Percentiles rank a stretch among this genome's conserved stretches.
Conservation (phyloP, 2,113 vertebrate genomes). For the Shinisaurus crocodilurus region DNA sequence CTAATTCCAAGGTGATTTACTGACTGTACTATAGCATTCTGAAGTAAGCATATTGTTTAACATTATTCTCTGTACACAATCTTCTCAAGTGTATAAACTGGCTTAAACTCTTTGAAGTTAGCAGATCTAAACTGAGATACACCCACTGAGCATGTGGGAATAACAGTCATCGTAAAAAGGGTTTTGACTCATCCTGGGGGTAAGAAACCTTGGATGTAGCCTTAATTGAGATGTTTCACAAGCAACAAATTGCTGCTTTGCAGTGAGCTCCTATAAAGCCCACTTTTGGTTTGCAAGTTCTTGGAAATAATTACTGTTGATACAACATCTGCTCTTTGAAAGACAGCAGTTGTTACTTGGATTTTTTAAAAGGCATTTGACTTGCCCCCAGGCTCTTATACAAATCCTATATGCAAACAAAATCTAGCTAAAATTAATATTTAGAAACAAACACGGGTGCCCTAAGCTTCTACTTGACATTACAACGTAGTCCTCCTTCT, state of each 20-base stretch:
- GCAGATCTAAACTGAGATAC: constrained; percentile 1
- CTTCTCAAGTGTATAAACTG: not conserved
- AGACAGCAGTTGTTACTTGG: not conserved
- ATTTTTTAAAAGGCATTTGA: not conserved
- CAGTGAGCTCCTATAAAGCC: constrained; percentile 15
- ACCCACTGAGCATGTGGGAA: not conserved
- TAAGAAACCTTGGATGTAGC: not conserved
- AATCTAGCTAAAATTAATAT: not conserved
- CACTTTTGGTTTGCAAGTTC: not conserved
- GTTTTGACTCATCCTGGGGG: not conserved
- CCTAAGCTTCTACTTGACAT: not conserved
- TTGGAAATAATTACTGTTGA: constrained; percentile 18
- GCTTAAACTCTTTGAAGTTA: not conserved
- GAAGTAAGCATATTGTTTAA: not conserved
- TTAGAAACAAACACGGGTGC: not conserved
- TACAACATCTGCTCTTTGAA: not conserved
- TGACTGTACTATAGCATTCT: not conserved
- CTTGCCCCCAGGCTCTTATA: not conserved
- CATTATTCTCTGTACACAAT: constrained; percentile 3
- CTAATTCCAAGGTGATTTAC: not conserved
- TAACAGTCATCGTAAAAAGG: not conserved
- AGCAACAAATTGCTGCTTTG: not conserved
- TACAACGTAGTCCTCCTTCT: not conserved
- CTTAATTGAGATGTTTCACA: constrained; percentile 20
- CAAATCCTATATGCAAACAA: constrained; percentile 3